phyloP scores from a whole-genome alignment of 2,113 vertebrate genomes.

The Opisthocomus hoazin region DNA sequence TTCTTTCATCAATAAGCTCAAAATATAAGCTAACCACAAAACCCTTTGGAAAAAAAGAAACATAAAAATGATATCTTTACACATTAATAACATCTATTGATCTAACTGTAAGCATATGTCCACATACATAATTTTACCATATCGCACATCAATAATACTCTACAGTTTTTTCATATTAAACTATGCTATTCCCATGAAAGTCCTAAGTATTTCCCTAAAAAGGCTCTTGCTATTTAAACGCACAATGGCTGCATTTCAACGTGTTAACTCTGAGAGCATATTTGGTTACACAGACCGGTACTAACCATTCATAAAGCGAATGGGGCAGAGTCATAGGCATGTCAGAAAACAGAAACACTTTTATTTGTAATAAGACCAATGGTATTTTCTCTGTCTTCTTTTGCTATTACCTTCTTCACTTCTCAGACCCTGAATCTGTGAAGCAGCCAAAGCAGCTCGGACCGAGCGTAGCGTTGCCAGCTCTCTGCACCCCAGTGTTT shows the following conservation, averaged over 20 bases:
- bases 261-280: background rate
- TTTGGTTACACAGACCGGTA: background rate
- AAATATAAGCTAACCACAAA: conserved; percentile 57
- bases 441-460: background rate
- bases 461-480: background rate
- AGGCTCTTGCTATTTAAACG: background rate
- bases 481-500: background rate
- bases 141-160: conserved; percentile 4
- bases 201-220: conserved; percentile 14
- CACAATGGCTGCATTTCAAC: background rate
- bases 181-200: conserved; percentile 2
- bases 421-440: background rate
- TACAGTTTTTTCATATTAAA: background rate
- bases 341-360: background rate
- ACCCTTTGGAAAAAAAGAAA: conserved; percentile 1
- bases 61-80: conserved; percentile 53
- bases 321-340: background rate
- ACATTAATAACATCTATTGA: conserved; percentile 61
- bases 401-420: background rate
- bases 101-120: conserved; percentile 24
- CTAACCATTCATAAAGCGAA: background rate
- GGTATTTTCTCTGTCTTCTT: background rate
- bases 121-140: conserved; percentile 26
- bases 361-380: background rate
- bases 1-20: conserved; percentile 57